Evolutionary conservation across 1,140 invertebrate genomes (phyloP), one percentile per base, ranked within the genome.

Genomic region (fruit fly (Drosophila melanogaster)): DNA sequence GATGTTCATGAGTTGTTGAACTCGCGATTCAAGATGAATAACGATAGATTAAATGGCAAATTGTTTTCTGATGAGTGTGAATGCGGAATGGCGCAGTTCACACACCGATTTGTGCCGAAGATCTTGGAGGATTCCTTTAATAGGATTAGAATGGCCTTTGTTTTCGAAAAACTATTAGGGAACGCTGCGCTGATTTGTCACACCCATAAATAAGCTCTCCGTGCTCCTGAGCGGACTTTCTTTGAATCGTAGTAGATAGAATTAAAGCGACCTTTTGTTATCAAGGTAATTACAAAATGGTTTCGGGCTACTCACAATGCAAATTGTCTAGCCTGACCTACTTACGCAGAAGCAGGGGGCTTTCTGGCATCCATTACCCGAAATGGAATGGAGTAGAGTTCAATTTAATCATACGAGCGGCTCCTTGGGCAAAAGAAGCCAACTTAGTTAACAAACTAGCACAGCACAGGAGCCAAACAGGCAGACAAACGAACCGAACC

Each of bases 361-460:
- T 69, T 61, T 26, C 33, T 46, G 58, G 43, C 40, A 26, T n/a
- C 44, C 33, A 49, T 47, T 54, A 19, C 43, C 64, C 46, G 55
- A 65, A 71, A 71, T 57, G 64, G 65, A 71, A 35, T 26, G 44
- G 73, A 66, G 41, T 30, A 54, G 73, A 75, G 72, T 75, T 75
- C 72, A 75, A 65, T 75, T 75, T 75, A 75, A 75, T 75, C 55
- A 75, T 70, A 46, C n/a, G 59, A 44, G 35, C 10, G 26, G 60
- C 37, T 67, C 33, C 26, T 50, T 49, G 46, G 57, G 49, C 35
- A 11, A 55, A 55, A 33, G 51, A 33, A 69, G 65, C 55, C 73
- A 61, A 60, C 69, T 78, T 79, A 64, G 69, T 56, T 79, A 69
- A 47, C 72, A 65, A 76, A 76, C 73, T 76, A 53, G 73, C 72